Evolutionary conservation across 2,113 vertebrate species (phyloP), one percentile per base, ranked within the genome.

Genomic region (Microcebus ravelobensis): DNA sequence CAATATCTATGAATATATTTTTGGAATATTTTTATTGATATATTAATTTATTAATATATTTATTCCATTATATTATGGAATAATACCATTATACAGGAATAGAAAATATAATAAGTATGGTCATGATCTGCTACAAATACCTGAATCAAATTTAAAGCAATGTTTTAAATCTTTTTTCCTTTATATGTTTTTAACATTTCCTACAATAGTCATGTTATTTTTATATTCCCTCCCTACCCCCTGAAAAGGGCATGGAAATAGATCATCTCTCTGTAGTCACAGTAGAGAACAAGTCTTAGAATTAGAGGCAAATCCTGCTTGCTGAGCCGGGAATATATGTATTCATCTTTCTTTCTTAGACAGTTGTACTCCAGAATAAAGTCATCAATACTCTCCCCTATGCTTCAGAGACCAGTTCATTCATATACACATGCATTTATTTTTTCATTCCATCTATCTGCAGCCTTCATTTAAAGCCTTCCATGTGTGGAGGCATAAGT

Each of bases 91-190:
- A 89, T 27, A 10, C 61, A 81, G 34, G 48, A 80, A 67, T 34
- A 73, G 23, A 85, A 85, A 85, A 79, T 18, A 83, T 48, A 86
- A 67, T 39, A 55, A 95, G 65, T 23, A 92, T 25, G 21, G 45
- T 70, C 63, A 92, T 36, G 21, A 36, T 70, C 73, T 90, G n/a
- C 27, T 71, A 91, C 8, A 71, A 83, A 84, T 4, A 84, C 25
- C 42, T 96, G 59, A 91, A 45, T 77, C 76, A 77, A 88, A 94
- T 77, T 21, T 59, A 36, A 74, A 79, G 21, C 67, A 63, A 65
- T 68, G 6, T 84, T 81, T 77, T 77, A 77, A 87, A 81, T 74
- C 20, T 15, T 21, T 25, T 93, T 48, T 88, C 31, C 10, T 67
- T 81, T 85, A 57, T 52, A 70, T 48, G 80, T 71, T 55, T 68